Evolutionary conservation across 2,113 vertebrate species (phyloP).

Genomic region (Chauna torquata): DNA sequence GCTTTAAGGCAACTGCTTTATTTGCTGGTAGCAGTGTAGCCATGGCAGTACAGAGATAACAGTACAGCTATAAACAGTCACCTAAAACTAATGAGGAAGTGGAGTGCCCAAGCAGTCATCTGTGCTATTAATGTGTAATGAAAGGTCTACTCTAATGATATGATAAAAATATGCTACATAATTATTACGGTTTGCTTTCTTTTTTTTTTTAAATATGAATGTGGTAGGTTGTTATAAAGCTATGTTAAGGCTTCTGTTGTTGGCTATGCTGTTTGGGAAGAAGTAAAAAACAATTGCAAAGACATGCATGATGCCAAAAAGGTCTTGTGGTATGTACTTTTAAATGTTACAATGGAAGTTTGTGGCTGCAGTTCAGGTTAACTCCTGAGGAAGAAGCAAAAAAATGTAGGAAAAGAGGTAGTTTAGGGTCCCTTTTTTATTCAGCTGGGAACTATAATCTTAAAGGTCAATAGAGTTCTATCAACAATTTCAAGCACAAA

Average conservation of each 20-base stretch:
- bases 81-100: background rate
- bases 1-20: background rate
- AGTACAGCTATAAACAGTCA: background rate
- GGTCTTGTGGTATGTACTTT: background rate
- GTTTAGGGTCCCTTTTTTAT: background rate
- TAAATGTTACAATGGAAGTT: background rate
- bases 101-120: background rate
- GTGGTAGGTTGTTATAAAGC: background rate
- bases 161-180: background rate
- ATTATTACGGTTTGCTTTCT: background rate
- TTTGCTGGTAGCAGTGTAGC: background rate
- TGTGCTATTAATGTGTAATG: background rate
- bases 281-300: background rate
- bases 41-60: background rate
- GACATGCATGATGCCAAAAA: background rate
- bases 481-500: background rate
- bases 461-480: background rate
- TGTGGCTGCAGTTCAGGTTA: background rate
- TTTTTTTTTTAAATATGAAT: background rate
- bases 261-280: background rate
- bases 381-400: background rate
- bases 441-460: background rate
- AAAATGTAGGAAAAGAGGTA: background rate
- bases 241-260: background rate
- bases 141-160: background rate